Base-by-base conservation (phyloP, 2,797 vertebrate species). In the Ptychadena robeensis region DNA sequence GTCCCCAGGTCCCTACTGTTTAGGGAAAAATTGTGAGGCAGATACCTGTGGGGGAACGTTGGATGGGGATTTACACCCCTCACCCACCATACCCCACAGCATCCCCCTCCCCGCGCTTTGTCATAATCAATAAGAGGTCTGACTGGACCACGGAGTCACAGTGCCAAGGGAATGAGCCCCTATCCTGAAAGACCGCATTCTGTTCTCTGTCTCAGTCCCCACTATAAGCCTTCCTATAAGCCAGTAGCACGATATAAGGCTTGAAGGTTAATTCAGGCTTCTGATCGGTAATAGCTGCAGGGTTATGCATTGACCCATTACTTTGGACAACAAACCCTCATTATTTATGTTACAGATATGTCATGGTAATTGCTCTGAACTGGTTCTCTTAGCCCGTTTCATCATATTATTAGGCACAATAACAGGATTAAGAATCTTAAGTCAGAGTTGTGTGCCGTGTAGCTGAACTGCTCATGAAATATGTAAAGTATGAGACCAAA, bases 381-480 rank as follows among this genome's bases (percentile, higher is more conserved):
- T 30, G 10, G 65, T 34, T 53, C 66, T 79, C 37, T 68, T 32
- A 30, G 25, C 18, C 68, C 30, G 8, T 68, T 57, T 79, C 10
- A 68, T 79, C 10, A 79, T 79, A 68, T 35, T 68, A 79, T 79
- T 68, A 79, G n/a, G 64, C 37, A 12, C 32, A 18, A 64, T 68
- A 53, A 68, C 76, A 34, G 3, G 64, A 79, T 79, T 68, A 64
- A 2, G 5, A 59, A 30, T 74, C 30, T 22, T 57, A 31, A 32
- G 30, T 68, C 64, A 71, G 11, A 70, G 35, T 30, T 30, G 2
- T 63, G 28, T 4, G 10, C n/a, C 30, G 30, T 48, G 44, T 31
- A 59, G 34, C 61, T n/a, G 18, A 76, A 76, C 12, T 9, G 11
- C 65, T 35, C 32, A 68, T 68, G 37, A 68, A 68, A 68, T 25